Evolutionary conservation across 2,888 invertebrate genomes (phyloP), one percentile per base, ranked within the genome.

Genomic region (Luperina testacea): DNA sequence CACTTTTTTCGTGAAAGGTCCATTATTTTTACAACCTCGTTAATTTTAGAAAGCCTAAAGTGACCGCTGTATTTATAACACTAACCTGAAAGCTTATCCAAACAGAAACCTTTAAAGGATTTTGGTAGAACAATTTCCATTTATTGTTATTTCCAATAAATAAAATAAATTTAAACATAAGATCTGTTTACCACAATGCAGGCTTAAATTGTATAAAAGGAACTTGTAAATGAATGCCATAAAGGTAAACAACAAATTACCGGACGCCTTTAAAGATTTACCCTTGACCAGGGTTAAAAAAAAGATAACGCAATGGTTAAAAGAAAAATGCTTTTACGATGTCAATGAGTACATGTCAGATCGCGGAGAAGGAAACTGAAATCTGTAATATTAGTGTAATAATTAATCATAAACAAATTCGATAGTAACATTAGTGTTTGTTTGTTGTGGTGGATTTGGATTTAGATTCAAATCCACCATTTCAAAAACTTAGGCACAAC

Each of bases 1-100:
- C 20, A 17, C 2, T 78, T 77, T 53, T 20, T 48, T 42, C 13
- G 8, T 48, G 9, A 57, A 32, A 1, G 20, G 38, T 2, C n/a
- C 51, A 70, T 81, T 84, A 65, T 42, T 70, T 81, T 70, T 65
- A 70, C 15, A 38, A 65, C n/a, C 42, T 79, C 64, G 42, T 83
- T 70, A 59, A 51, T 59, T 70, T 81, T 59, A 15, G 51, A 65
- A 70, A 79, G 70, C 51, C 48, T 42, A 17, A 1, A n/a, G 27
- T 27, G 61, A 24, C n/a, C 24, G 8, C 17, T 59, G 0, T 61
- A 11, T 53, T 45, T 68, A 15, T 38, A 61, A 48, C 15, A 51
- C 77, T 42, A 27, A 13, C 38, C 27, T 81, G 38, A 59, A 17
- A 27, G 8, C 2, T 15, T 4, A 8, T 57, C 24, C 15, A 11